Conservation (phyloP, 2,888 invertebrate genomes). For the Brachypalpus laphriformis region DNA sequence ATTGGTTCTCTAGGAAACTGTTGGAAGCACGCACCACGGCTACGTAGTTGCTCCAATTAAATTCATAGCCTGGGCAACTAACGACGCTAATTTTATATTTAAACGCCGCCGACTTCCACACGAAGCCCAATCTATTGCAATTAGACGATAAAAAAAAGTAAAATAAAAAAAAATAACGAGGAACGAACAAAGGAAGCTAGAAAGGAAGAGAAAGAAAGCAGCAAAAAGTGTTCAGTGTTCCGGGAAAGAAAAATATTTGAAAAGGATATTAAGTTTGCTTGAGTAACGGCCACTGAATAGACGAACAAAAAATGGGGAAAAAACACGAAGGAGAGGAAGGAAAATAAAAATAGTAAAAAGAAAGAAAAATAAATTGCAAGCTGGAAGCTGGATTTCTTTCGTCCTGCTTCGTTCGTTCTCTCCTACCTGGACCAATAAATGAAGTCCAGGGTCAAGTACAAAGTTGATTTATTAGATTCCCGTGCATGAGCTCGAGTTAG, state of each 20-base stretch:
- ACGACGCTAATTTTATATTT: conserved; percentile 71
- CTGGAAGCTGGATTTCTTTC: conserved; percentile 33
- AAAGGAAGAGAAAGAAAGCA: conserved; percentile 18
- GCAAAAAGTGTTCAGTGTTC: conserved; percentile 42
- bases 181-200: conserved; percentile 23
- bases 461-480: conserved; percentile 73
- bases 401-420: background rate
- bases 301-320: conserved; percentile 9
- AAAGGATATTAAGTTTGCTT: conserved; percentile 74
- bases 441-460: conserved; percentile 72
- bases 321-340: background rate
- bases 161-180: background rate
- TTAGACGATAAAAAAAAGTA: conserved; percentile 32
- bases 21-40: conserved; percentile 28
- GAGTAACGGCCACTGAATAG: conserved; percentile 65
- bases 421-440: conserved; percentile 42
- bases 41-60: conserved; percentile 67
- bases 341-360: conserved; percentile 34
- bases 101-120: conserved; percentile 48
- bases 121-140: conserved; percentile 56
- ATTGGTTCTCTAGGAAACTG: conserved; percentile 30
- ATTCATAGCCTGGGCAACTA: conserved; percentile 64
- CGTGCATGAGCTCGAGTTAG: conserved; percentile 62
- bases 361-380: conserved; percentile 59
- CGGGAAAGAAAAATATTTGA: conserved; percentile 67